Evolutionary conservation across 1,140 invertebrate species (phyloP), one percentile per base, ranked within the genome.

Genomic region (Hermetia illucens): DNA sequence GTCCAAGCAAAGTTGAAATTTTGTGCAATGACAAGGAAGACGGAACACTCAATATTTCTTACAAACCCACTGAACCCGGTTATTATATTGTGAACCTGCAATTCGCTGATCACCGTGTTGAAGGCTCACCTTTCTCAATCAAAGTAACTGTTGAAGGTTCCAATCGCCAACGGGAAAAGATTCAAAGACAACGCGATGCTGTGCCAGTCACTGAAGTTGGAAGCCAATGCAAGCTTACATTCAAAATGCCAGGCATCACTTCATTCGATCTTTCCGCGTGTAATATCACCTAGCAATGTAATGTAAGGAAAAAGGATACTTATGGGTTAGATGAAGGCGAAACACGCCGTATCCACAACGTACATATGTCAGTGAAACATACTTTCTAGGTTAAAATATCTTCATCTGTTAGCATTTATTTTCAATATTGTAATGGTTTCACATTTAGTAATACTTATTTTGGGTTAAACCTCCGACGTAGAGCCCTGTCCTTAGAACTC

Each of bases 1-100:
- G 92, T 16, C 94, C 91, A 2, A 92, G 87, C 62, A 97, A 97
- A 60, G 92, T 92, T 5, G 93, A 97, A 61, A 97, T 98, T 41
- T 84, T 92, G 47, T 96, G 92, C 65, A 82, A 88, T 46, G 93
- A 98, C 60, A 92, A 93, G 54, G 87, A 92, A 44, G 88, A 97
- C 50, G 93, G 93, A 12, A 91, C 90, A 0, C 65, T 96, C 9
- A 82, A 86, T 46, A 93, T 97, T 44, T 88, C 85, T 4, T 98
- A 97, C 66, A 92, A 88, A 55, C 92, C 93, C 2, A 94, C 90
- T 0, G 92, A 98, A 58, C 93, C 93, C 0, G 94, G 94, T 10
- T 95, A 89, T 52, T 98, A 98, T 61, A 92, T 95, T 54, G 74
- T 97, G 41, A 97, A 96, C 60, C 66, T 98, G 35, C 97, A 97